These are phyloP conservation scores for Pantelozetes paolii DNA, from an alignment of 2,888 invertebrate genomes.

Conservation along the genomic window DNA sequence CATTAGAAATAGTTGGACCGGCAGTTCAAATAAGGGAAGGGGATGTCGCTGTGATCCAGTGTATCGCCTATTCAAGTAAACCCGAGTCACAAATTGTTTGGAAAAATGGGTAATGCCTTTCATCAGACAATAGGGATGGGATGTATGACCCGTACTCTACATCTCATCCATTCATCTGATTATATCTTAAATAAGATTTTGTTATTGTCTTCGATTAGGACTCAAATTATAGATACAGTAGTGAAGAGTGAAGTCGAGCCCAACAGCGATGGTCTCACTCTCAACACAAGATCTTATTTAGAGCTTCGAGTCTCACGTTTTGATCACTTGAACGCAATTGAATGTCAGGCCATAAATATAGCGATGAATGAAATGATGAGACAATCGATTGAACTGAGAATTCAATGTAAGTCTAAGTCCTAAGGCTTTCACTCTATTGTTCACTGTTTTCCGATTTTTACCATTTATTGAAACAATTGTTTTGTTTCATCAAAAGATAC, in stretches of 20 bases:
- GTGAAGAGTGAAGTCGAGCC: conserved; percentile 42
- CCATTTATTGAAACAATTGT: conserved; percentile 31
- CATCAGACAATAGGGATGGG: conserved; percentile 11
- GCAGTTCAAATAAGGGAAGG: conserved; percentile 44
- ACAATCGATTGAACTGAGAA: conserved; percentile 47
- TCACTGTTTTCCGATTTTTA: not conserved
- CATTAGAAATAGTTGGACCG: conserved; percentile 46
- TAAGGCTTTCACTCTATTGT: conserved; percentile 9
- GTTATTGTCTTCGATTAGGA: conserved; percentile 29
- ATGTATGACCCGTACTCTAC: conserved; percentile 7
- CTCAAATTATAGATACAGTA: conserved; percentile 43
- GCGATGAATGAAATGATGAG: conserved; percentile 46
- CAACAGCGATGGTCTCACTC: conserved; percentile 43
- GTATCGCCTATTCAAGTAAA: conserved; percentile 47
- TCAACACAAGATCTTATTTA: conserved; percentile 42
- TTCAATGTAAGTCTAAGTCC: conserved; percentile 46
- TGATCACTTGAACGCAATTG: conserved; percentile 47
- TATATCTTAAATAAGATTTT: not conserved
- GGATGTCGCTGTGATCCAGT: conserved; percentile 45
- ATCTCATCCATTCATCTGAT: not conserved
- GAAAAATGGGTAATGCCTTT: conserved; percentile 46
- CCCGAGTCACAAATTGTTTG: conserved; percentile 48
- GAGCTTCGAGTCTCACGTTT: conserved; percentile 46
- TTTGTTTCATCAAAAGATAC: conserved; percentile 44
- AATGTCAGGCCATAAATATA: conserved; percentile 48